These are phyloP conservation scores for Lomographa bimaculata DNA, from an alignment of 2,888 invertebrate species.

Conservation along the genomic window DNA sequence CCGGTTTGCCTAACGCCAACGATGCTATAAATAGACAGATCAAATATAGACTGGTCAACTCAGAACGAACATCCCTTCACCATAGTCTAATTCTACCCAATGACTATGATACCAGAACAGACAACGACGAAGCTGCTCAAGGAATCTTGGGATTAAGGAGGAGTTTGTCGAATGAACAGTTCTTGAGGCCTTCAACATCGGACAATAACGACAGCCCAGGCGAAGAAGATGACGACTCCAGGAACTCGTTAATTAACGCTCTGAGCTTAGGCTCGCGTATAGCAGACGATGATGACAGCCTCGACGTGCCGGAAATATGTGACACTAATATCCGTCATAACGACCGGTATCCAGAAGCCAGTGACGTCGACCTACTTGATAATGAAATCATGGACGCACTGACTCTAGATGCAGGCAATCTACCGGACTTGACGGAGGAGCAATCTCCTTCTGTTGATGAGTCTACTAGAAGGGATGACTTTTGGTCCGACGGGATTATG, in stretches of 20 bases:
- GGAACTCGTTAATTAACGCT: conserved; percentile 40
- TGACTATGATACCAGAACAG: conserved; percentile 23
- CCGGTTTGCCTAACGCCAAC: conserved; percentile 15
- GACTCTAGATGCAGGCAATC: conserved; percentile 62
- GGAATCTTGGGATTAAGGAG: conserved; percentile 46
- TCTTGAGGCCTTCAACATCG: conserved; percentile 29
- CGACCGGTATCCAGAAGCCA: conserved; percentile 70
- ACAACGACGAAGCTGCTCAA: conserved; percentile 50
- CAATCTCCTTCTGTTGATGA: conserved; percentile 69
- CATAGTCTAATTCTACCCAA: conserved; percentile 55
- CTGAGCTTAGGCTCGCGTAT: conserved; percentile 46
- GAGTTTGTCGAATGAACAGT: conserved; percentile 57
- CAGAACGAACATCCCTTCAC: conserved; percentile 45
- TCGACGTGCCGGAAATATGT: conserved; percentile 43
- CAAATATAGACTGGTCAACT: conserved; percentile 30
- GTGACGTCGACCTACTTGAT: conserved; percentile 66
- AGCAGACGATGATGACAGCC: conserved; percentile 36
- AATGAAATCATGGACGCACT: conserved; percentile 68
- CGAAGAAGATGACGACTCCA: conserved; percentile 30
- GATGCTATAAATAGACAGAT: conserved; percentile 38
- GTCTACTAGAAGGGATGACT: conserved; percentile 65
- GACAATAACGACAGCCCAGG: background rate
- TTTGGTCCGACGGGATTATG: conserved; percentile 50
- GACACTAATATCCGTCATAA: conserved; percentile 76
- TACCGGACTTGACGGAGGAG: conserved; percentile 70